Evolutionary conservation across 2,888 invertebrate genomes (phyloP), one percentile per base, ranked within the genome.

Genomic region (Conops quadrifasciatus): DNA sequence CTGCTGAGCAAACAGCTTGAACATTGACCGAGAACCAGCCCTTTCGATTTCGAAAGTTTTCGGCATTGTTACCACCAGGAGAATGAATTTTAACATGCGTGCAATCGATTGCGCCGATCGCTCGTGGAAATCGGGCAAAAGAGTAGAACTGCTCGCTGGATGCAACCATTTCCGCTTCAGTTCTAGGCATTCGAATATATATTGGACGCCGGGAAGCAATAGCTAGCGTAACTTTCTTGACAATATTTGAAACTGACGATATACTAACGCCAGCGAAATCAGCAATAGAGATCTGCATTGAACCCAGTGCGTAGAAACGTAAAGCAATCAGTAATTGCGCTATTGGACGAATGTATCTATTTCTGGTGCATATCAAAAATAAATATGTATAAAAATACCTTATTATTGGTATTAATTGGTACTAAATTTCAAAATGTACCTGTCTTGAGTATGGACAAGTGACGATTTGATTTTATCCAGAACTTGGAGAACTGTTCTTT

Each of bases 1-100:
- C n/a, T 21, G 16, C 4, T 4, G 16, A 56, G 26, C 2, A 56
- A 24, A 36, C 5, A 4, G 36, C 36, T 7, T 36, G 36, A 36
- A 36, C 36, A 9, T 36, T 36, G 9, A 36, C 4, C 4, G 36
- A 36, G 9, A 36, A 36, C 64, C 43, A 70, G n/a, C 67, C 71
- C 53, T 71, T 72, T 15, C 72, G n/a, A 49, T 67, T 67, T 19
- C 67, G 63, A 56, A 64, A 72, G 24, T 70, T 56, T 65, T 72
- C 68, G 21, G 65, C 70, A 47, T 71, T 53, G n/a, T 63, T 19
- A 43, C 68, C 68, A 28, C 69, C 71, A 15, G 71, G 69, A n/a
- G 74, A 71, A 45, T 72, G 72, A 21, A 74, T 68, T 65, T 51
- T 51, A 24, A 71, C 24, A 26, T 72, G 72, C 2, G 72, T 74